Evolutionary conservation across 2,888 invertebrate genomes (phyloP).

Genomic region (Dendrolimus pini): DNA sequence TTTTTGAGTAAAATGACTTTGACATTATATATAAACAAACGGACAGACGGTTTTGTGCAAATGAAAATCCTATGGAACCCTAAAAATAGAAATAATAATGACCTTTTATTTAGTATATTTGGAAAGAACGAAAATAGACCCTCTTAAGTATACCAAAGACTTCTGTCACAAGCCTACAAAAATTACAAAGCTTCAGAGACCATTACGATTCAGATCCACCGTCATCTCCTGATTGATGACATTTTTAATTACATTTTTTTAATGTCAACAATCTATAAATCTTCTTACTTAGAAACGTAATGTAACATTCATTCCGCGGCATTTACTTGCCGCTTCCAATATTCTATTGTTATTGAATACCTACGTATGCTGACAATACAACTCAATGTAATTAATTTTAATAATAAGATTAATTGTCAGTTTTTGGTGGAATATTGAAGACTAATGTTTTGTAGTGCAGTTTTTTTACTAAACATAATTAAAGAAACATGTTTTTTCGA

Average conservation of each 20-base stretch:
- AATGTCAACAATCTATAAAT: slow-evolving; percentile 56
- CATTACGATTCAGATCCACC: slow-evolving; percentile 31
- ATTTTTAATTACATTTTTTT: slow-evolving; percentile 58
- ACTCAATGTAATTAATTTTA: no score
- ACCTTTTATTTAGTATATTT: no score
- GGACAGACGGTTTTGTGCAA: no score
- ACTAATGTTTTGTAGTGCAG: no score
- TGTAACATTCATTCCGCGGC: slow-evolving; percentile 26
- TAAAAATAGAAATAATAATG: no score
- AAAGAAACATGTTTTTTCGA: no score
- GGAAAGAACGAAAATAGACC: not conserved
- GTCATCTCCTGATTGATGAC: slow-evolving; percentile 49
- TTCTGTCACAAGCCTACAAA: slow-evolving; percentile 15
- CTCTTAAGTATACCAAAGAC: not conserved
- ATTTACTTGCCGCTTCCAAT: not conserved
- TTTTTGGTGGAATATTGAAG: no score
- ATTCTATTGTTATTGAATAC: not conserved
- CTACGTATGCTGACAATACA: not conserved
- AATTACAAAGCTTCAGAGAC: slow-evolving; percentile 32
- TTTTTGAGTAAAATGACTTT: no score
- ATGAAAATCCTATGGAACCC: no score
- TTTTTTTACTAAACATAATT: no score
- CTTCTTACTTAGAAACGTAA: slow-evolving; percentile 35
- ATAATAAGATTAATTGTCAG: no score
- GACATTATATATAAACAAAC: no score